Conservation (phyloP, 2,888 invertebrate genomes). For the Oscheius myriophilus region DNA sequence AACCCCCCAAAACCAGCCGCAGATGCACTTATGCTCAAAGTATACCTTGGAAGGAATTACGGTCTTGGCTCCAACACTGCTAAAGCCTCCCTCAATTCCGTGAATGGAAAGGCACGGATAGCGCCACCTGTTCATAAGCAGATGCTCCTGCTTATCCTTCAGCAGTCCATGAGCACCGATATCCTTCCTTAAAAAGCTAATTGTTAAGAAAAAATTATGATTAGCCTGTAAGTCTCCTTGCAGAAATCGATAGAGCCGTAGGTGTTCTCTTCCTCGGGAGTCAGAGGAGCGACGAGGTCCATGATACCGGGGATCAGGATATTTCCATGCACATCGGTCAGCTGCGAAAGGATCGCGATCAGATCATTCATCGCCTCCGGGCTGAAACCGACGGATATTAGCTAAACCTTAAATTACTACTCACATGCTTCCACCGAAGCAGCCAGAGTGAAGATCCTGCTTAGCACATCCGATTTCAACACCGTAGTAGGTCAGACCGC, state of each 20-base stretch:
- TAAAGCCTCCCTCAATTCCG: slow-evolving; percentile 93
- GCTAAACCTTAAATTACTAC: slow-evolving; percentile 63
- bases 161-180: slow-evolving; percentile 78
- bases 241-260: slow-evolving; percentile 89
- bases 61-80: slow-evolving; percentile 91
- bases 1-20: no score
- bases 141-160: slow-evolving; percentile 79
- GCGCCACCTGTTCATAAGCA: slow-evolving; percentile 94
- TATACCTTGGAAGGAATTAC: slow-evolving; percentile 58
- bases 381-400: slow-evolving; percentile 44
- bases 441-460: slow-evolving; percentile 94
- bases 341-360: slow-evolving; percentile 83
- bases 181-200: slow-evolving; percentile 78
- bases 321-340: slow-evolving; percentile 87
- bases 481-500: slow-evolving; percentile 83
- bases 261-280: slow-evolving; percentile 74
- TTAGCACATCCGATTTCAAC: slow-evolving; percentile 82
- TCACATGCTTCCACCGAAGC: slow-evolving; percentile 92
- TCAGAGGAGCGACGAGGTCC: slow-evolving; percentile 81
- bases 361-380: slow-evolving; percentile 91
- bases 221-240: slow-evolving; percentile 71
- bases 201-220: slow-evolving; percentile 72
- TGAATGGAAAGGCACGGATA: slow-evolving; percentile 91
- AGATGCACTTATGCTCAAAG: no score
- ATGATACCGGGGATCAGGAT: slow-evolving; percentile 80